A percentile compares a stretch with the other conserved stretches of the same genome.
These are phyloP conservation scores for Callithrix jacchus DNA, from an alignment of 2,113 vertebrate genomes.

Conservation along the genomic window DNA sequence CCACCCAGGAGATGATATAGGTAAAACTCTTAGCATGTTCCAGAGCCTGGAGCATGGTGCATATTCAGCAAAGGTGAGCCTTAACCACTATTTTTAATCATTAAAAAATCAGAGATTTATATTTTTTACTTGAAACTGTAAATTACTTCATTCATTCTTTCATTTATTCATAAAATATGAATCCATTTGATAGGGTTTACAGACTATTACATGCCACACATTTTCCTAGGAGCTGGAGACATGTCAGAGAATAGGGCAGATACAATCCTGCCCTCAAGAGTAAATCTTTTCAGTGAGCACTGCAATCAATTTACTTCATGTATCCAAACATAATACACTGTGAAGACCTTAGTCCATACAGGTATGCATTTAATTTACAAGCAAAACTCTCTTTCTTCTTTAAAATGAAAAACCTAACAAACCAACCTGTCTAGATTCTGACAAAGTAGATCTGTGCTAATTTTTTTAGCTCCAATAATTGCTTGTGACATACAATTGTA, in stretches of 20 bases:
- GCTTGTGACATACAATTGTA: background rate
- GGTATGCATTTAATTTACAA: background rate
- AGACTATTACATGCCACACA: background rate
- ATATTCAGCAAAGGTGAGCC: background rate
- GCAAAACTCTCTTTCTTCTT: background rate
- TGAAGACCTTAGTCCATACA: background rate
- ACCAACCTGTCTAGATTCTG: background rate
- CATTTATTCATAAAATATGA: background rate
- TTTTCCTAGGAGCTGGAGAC: background rate
- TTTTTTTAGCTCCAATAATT: background rate
- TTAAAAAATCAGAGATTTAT: background rate
- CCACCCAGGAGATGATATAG: background rate
- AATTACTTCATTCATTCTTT: background rate
- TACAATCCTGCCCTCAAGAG: background rate
- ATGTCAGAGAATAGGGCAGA: background rate
- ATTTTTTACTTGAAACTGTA: background rate
- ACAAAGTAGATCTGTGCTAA: background rate
- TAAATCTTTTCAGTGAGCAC: background rate
- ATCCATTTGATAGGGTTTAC: background rate
- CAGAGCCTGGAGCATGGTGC: background rate
- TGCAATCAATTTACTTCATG: background rate
- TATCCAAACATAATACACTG: background rate
- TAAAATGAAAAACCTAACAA: background rate
- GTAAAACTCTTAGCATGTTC: background rate
- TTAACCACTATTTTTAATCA: background rate